Percentiles rank a stretch among this genome's conserved stretches.
phyloP scores from a whole-genome alignment of 1,140 invertebrate genomes.

The Euwallacea similis region DNA sequence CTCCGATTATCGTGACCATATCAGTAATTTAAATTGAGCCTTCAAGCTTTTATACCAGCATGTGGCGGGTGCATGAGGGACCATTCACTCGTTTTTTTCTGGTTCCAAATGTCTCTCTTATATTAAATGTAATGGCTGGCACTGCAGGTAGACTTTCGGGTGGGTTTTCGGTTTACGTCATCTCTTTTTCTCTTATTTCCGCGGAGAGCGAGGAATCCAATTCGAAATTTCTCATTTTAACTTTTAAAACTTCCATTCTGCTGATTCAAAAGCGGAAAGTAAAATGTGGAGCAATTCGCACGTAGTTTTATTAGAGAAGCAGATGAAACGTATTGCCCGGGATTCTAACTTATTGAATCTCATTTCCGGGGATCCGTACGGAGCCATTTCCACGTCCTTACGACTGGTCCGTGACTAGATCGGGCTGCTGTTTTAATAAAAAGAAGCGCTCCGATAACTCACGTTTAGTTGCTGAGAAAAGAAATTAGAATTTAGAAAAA shows the following conservation, averaged over 20 bases:
- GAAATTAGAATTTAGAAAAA: constrained; percentile 31
- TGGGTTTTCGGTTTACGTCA: neutral
- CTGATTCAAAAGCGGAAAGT: constrained; percentile 31
- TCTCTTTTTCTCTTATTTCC: neutral
- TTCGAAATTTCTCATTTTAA: constrained; percentile 5
- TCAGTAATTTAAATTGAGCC: constrained; percentile 39
- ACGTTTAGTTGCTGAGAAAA: constrained; percentile 35
- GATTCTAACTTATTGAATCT: constrained; percentile 48
- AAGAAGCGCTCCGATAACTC: constrained; percentile 28
- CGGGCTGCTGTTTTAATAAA: constrained; percentile 40
- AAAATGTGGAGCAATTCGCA: constrained; percentile 40
- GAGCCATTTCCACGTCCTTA: constrained; percentile 45
- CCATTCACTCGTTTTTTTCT: constrained; percentile 20
- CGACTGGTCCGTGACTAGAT: constrained; percentile 40
- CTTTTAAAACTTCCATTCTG: constrained; percentile 21
- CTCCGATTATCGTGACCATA: constrained; percentile 33
- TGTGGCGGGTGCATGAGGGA: constrained; percentile 27
- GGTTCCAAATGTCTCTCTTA: constrained; percentile 6
- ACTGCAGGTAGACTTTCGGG: constrained; percentile 2
- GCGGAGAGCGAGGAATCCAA: neutral
- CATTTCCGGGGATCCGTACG: constrained; percentile 44
- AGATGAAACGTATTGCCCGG: constrained; percentile 40
- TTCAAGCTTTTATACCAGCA: constrained; percentile 34
- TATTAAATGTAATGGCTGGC: constrained; percentile 7
- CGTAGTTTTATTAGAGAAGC: constrained; percentile 41